phyloP scores from a whole-genome alignment of 2,888 invertebrate species.

The Cheilosia impressa region DNA sequence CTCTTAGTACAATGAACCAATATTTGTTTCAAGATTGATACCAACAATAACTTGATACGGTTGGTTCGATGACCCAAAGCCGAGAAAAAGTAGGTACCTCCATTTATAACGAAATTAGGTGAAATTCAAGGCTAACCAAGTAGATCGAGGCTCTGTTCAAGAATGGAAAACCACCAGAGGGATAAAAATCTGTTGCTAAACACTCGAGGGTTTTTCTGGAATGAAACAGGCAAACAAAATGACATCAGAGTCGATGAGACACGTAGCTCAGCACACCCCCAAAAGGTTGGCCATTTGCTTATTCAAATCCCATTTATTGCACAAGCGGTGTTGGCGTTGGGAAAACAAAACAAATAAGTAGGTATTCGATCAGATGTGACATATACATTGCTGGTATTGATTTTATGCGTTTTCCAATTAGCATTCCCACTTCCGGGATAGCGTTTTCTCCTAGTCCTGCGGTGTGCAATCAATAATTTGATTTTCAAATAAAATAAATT shows the following conservation, averaged over 20 bases:
- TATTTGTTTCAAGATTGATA: no score
- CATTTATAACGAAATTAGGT: no score
- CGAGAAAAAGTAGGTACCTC: no score
- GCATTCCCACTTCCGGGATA: neutral
- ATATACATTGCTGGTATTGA: conserved; percentile 38
- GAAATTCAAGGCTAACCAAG: no score
- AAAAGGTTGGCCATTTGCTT: conserved; percentile 8
- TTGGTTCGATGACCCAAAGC: no score
- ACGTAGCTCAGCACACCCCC: conserved; percentile 15
- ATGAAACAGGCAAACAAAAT: neutral
- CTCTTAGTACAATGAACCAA: no score
- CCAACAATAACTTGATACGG: no score
- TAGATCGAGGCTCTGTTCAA: no score
- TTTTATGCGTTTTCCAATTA: conserved; percentile 46
- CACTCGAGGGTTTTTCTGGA: neutral
- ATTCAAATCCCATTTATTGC: neutral
- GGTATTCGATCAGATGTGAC: conserved; percentile 30
- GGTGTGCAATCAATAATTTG: neutral
- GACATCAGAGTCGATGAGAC: conserved; percentile 23
- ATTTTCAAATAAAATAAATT: neutral
- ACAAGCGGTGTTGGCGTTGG: neutral
- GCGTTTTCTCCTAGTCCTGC: conserved; percentile 1
- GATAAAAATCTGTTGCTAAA: neutral
- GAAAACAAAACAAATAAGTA: conserved; percentile 43
- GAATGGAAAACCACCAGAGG: no score